These are phyloP conservation scores for Thunnus maccoyii DNA, from an alignment of 2,113 vertebrate species.

Conservation along the genomic window DNA sequence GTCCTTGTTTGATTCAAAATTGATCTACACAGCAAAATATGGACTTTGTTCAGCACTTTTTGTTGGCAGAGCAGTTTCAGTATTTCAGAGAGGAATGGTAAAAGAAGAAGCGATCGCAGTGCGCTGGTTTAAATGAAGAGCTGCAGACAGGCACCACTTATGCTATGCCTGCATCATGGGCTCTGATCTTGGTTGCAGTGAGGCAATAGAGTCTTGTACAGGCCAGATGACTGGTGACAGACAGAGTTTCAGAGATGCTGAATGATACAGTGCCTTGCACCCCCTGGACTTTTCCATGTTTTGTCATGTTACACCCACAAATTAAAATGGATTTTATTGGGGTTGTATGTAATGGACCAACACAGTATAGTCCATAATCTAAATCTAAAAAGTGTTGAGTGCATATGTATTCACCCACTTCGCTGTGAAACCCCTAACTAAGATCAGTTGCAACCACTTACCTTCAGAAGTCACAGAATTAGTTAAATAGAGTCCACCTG, in stretches of 20 bases:
- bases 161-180: not conserved
- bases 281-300: too few species aligned
- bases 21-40: not conserved
- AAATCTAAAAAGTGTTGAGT: too few species aligned
- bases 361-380: too few species aligned
- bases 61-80: not conserved
- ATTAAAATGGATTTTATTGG: too few species aligned
- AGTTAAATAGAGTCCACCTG: too few species aligned
- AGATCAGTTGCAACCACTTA: too few species aligned
- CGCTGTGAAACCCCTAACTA: too few species aligned
- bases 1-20: not conserved
- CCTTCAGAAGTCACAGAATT: too few species aligned
- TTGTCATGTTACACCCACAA: too few species aligned
- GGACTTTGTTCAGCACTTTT: not conserved
- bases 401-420: too few species aligned
- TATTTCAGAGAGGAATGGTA: not conserved
- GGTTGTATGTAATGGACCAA: too few species aligned
- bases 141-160: not conserved
- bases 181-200: not conserved
- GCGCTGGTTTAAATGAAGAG: not conserved
- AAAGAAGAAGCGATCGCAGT: not conserved
- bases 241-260: slow-evolving; percentile 14
- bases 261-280: not conserved
- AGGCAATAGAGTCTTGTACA: not conserved
- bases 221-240: not conserved